Base-by-base conservation (phyloP, 2,797 vertebrate genomes). In the Poeciliopsis turneri region DNA sequence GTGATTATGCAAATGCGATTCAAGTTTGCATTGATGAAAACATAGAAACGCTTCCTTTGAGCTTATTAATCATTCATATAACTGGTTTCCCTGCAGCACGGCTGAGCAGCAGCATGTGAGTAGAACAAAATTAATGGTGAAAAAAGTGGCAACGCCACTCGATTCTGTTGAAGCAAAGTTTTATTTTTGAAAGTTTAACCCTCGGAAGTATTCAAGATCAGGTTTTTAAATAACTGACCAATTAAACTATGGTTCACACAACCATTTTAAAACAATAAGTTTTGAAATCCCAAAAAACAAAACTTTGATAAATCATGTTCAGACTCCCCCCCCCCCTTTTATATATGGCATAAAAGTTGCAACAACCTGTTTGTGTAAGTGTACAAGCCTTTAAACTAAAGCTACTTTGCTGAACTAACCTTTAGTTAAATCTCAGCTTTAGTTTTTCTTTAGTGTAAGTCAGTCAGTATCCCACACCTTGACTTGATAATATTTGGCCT, bases 11-110 rank as follows among this genome's bases (percentile, higher is more conserved):
- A 28, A 45, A 70, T 5, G 25, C 25, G 6, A 41, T 70, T 70
- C 5, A 70, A n/a, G 68, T 70, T 70, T 70, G 68, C 12, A 43
- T 70, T 70, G 68, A 45, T 70, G 12, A 70, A 70, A 70, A 45
- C 25, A 43, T 43, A 45, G 13, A 70, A 70, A 43, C 41, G 25
- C 25, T 70, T 69, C 68, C 41, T 70, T 45, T n/a, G 23, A 70
- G 45, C 68, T 70, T 5, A 43, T 70, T n/a, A 70, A 45, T 70
- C 23, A 43, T n/a, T 43, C 68, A 70, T 70, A 7, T 43, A 45
- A 28, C 23, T n/a, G 23, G 68, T 15, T 70, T 45, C 23, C 68
- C 39, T 43, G 68, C 41, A n/a, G 23, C 41, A 16, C 12, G 20
- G 25, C 13, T n/a, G 23, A 43, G 39, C 39, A 69, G 39, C 20